A percentile compares a stretch with the other conserved stretches of the same genome.
Conservation (phyloP, 2,797 vertebrate genomes). For the Macropodus opercularis region DNA sequence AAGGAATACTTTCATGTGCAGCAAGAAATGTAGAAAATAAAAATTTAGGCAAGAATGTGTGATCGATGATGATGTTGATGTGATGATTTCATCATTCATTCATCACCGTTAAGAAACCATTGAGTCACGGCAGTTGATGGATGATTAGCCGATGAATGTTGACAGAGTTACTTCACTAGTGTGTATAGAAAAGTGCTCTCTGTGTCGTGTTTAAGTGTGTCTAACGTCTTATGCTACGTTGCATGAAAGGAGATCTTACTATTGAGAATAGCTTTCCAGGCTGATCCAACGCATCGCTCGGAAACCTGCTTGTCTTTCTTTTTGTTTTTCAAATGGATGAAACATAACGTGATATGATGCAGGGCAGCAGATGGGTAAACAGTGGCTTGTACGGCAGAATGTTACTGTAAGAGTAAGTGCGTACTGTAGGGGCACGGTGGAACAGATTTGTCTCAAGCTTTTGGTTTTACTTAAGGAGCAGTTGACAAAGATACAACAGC, state of each 20-base stretch:
- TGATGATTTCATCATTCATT: background rate
- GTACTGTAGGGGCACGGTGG: no score
- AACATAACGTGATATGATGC: background rate
- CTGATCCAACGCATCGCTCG: background rate
- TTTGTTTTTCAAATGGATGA: background rate
- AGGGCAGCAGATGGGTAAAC: constrained; percentile 4
- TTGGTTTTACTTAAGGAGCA: no score
- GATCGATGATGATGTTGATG: background rate
- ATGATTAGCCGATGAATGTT: background rate
- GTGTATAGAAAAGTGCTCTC: background rate
- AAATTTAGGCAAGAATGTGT: background rate
- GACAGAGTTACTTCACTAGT: background rate
- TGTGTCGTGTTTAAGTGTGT: background rate
- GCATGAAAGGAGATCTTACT: no score
- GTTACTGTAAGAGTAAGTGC: background rate
- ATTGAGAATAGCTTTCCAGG: background rate
- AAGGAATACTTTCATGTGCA: no score
- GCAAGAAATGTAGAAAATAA: no score
- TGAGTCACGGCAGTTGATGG: background rate
- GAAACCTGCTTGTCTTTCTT: background rate
- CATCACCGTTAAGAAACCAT: background rate
- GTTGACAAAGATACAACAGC: no score
- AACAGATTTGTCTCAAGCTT: no score
- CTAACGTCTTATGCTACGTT: background rate
- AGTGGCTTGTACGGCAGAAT: background rate